A percentile compares a stretch with the other conserved stretches of the same genome.
phyloP scores from a whole-genome alignment of 1,140 invertebrate species.

The Gyrodactylus bullatarudis region DNA sequence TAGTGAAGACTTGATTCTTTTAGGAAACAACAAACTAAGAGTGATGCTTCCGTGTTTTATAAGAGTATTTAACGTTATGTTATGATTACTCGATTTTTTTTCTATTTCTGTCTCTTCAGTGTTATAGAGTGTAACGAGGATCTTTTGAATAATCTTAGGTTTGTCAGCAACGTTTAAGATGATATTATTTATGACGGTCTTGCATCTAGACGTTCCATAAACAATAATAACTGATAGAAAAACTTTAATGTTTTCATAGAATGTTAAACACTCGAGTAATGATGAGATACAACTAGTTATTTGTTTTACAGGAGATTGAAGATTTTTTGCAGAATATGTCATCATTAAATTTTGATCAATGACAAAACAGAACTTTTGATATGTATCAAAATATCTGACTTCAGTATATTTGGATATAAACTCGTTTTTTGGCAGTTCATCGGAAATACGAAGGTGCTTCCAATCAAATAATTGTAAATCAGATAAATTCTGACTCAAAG shows the following conservation, averaged over 20 bases:
- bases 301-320: neutral
- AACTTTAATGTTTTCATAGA: neutral
- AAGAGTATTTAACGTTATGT: neutral
- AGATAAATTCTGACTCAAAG: too few relatives aligned
- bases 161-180: neutral
- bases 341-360: neutral
- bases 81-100: neutral
- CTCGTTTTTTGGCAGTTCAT: too few relatives aligned
- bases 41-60: neutral
- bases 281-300: neutral
- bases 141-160: neutral
- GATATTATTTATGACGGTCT: neutral
- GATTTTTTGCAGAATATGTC: neutral
- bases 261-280: neutral
- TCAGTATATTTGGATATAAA: neutral
- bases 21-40: neutral
- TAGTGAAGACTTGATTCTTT: neutral
- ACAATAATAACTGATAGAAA: neutral
- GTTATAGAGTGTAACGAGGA: neutral
- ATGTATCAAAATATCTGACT: neutral
- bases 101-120: neutral
- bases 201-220: neutral
- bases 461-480: too few relatives aligned
- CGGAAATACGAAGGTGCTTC: too few relatives aligned
- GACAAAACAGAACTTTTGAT: neutral